Percentiles rank a stretch among this genome's conserved stretches.
These are phyloP conservation scores for Parnassius mnemosyne DNA, from an alignment of 2,888 invertebrate species.

Conservation along the genomic window DNA sequence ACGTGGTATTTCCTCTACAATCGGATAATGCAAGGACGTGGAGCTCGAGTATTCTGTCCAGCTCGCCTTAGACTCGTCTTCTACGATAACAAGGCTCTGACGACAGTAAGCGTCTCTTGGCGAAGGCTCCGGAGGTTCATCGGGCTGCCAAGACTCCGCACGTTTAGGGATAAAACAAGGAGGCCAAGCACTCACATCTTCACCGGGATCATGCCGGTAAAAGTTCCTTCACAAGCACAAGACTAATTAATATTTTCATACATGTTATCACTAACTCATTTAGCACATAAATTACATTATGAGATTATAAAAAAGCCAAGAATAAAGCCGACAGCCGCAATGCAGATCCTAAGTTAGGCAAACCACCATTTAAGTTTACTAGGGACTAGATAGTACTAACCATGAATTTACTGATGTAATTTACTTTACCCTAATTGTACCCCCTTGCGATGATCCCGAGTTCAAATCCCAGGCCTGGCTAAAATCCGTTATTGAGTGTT, in stretches of 20 bases:
- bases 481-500: no score
- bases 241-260: no score
- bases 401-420: no score
- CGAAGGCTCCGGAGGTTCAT: conserved; percentile 57
- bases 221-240: conserved; percentile 49
- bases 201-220: conserved; percentile 72
- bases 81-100: conserved; percentile 49
- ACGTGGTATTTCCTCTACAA: conserved; percentile 56
- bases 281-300: no score
- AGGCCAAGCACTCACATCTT: conserved; percentile 62
- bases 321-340: no score
- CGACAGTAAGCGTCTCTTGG: conserved; percentile 65
- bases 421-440: no score
- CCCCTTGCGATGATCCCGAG: no score
- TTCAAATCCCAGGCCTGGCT: no score
- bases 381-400: no score
- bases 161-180: conserved; percentile 64
- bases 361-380: not conserved
- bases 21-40: conserved; percentile 50
- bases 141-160: conserved; percentile 63
- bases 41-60: conserved; percentile 45
- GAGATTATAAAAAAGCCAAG: no score
- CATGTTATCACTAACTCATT: no score
- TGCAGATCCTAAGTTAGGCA: no score
- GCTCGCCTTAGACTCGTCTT: conserved; percentile 45